Evolutionary conservation across 2,797 vertebrate genomes (phyloP).

Genomic region (Lophius americanus): DNA sequence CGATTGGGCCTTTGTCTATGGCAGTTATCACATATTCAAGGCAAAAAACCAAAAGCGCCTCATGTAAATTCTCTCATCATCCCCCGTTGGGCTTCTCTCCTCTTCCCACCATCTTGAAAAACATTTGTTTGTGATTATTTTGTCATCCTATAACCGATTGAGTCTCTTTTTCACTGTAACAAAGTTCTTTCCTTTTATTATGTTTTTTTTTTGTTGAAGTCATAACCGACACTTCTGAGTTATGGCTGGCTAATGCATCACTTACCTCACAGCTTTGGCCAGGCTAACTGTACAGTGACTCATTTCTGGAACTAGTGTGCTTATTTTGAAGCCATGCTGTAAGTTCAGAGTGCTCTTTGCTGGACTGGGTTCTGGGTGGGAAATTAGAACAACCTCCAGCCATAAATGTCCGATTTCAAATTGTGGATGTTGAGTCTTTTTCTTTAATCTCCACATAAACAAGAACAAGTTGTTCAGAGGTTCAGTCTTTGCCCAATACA

Average conservation of each 20-base stretch:
- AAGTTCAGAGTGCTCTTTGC: slow-evolving; percentile 53
- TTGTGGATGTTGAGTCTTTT: slow-evolving; percentile 40
- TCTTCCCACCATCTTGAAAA: slow-evolving; percentile 31
- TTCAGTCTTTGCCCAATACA: slow-evolving; percentile 19
- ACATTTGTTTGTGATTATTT: slow-evolving; percentile 57
- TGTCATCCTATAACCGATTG: slow-evolving; percentile 39
- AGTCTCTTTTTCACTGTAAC: slow-evolving; percentile 26
- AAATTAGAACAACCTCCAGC: slow-evolving; percentile 44
- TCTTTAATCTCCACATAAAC: slow-evolving; percentile 28
- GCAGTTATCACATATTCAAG: slow-evolving; percentile 51
- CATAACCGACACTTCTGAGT: slow-evolving; percentile 55
- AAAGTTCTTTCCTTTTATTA: slow-evolving; percentile 37
- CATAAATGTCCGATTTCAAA: slow-evolving; percentile 34
- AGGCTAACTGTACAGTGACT: slow-evolving; percentile 61
- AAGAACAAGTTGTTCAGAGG: slow-evolving; percentile 43
- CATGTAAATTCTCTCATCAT: slow-evolving; percentile 37
- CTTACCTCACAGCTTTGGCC: slow-evolving; percentile 45
- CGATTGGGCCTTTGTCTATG: slow-evolving; percentile 68
- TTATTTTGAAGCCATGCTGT: slow-evolving; percentile 63
- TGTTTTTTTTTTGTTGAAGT: slow-evolving; percentile 18
- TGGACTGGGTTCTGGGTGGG: slow-evolving; percentile 39
- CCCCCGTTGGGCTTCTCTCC: slow-evolving; percentile 34
- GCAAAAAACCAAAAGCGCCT: slow-evolving; percentile 49
- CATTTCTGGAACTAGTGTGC: slow-evolving; percentile 58
- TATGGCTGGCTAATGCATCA: slow-evolving; percentile 50